Percentiles rank a stretch among this genome's conserved stretches.
These are phyloP conservation scores for Caprella mutica DNA, from an alignment of 2,888 invertebrate genomes.

Conservation along the genomic window DNA sequence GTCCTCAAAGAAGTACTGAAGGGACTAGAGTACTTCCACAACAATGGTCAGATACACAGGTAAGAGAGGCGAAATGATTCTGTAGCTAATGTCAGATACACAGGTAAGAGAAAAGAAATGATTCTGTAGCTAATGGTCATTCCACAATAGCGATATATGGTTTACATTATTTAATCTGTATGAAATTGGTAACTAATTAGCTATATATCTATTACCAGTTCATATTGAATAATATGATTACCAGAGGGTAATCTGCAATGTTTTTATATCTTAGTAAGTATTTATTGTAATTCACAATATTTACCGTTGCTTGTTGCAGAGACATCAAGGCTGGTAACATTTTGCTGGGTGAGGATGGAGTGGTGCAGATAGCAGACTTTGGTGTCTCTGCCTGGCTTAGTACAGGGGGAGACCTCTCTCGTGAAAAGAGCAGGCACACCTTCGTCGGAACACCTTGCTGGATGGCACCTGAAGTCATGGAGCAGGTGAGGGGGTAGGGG, in stretches of 20 bases:
- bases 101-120: no score
- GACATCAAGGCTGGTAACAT: slow-evolving; percentile 85
- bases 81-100: no score
- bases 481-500: slow-evolving; percentile 58
- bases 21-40: slow-evolving; percentile 96
- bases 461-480: slow-evolving; percentile 99
- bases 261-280: background rate
- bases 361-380: slow-evolving; percentile 96
- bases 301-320: slow-evolving; percentile 14
- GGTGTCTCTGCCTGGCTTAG: slow-evolving; percentile 97
- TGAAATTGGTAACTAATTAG: no score
- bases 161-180: no score
- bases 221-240: no score
- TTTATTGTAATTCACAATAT: background rate
- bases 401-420: slow-evolving; percentile 79
- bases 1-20: slow-evolving; percentile 89
- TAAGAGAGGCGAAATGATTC: slow-evolving; percentile 44
- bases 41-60: slow-evolving; percentile 97
- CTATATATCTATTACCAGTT: no score
- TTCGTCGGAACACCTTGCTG: slow-evolving; percentile 99
- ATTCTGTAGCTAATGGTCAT: no score
- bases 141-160: no score
- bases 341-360: slow-evolving; percentile 87
- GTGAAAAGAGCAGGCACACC: slow-evolving; percentile 90
- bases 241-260: no score